phyloP scores from a whole-genome alignment of 2,797 vertebrate species.

The Sebastolobus altivelis region DNA sequence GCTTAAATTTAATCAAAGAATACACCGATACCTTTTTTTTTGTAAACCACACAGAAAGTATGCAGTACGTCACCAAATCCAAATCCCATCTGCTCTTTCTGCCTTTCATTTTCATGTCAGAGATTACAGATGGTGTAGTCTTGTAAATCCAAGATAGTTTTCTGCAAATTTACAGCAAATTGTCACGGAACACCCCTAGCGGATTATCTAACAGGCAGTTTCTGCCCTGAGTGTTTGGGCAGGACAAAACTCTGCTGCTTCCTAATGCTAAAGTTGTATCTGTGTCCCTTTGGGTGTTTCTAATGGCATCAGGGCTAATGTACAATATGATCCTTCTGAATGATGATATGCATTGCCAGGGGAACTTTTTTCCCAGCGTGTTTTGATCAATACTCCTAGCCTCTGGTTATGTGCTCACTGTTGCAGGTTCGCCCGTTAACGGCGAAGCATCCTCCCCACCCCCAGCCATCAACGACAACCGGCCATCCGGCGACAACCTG shows the following conservation, averaged over 20 bases:
- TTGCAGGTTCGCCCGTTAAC: constrained; percentile 90
- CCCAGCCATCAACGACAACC: constrained; percentile 89
- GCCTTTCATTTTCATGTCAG: constrained; percentile 32
- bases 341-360: background rate
- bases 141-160: constrained; percentile 47
- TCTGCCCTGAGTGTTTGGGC: constrained; percentile 32
- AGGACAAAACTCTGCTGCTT: constrained; percentile 4
- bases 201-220: constrained; percentile 37
- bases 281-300: background rate
- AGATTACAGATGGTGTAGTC: constrained; percentile 51
- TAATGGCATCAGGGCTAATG: background rate
- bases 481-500: constrained; percentile 92
- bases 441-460: constrained; percentile 96
- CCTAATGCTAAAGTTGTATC: constrained; percentile 9
- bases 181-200: constrained; percentile 9
- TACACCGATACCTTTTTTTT: background rate
- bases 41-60: constrained; percentile 15
- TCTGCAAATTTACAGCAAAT: constrained; percentile 50
- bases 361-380: background rate
- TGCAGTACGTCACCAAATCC: constrained; percentile 17
- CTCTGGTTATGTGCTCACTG: constrained; percentile 62
- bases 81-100: constrained; percentile 20
- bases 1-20: constrained; percentile 9
- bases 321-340: background rate
- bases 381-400: constrained; percentile 25